Conservation (phyloP, 92 coral and sea anemone genomes). For the Actinernus sp. region DNA sequence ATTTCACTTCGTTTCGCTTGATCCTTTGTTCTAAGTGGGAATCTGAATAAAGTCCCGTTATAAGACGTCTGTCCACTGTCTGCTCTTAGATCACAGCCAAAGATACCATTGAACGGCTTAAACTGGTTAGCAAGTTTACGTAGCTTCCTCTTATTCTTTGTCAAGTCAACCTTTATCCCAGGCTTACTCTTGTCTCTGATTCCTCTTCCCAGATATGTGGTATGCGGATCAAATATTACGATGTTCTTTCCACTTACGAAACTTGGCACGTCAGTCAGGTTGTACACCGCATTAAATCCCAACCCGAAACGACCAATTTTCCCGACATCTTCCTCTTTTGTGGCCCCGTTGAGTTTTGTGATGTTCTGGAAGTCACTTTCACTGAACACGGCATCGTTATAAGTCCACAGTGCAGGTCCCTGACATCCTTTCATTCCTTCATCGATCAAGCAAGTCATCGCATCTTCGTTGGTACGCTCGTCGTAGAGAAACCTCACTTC, state of each 20-base stretch:
- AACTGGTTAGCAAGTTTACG: conserved; percentile 72
- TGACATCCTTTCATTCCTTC: conserved; percentile 86
- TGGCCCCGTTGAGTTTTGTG: conserved; percentile 83
- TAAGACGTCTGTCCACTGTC: conserved; percentile 39
- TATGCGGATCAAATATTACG: conserved; percentile 82
- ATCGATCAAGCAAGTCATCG: conserved; percentile 63
- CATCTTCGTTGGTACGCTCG: conserved; percentile 64
- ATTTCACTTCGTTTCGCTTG: conserved; percentile 79
- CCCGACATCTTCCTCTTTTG: conserved; percentile 74
- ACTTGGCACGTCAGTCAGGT: conserved; percentile 89
- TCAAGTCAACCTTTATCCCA: conserved; percentile 73
- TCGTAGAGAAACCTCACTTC: conserved; percentile 76
- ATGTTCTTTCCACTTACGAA: conserved; percentile 67
- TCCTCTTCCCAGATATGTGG: conserved; percentile 69
- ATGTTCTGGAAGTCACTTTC: conserved; percentile 89
- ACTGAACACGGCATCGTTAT: conserved; percentile 84
- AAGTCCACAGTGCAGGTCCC: conserved; percentile 92
- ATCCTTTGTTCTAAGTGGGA: conserved; percentile 76
- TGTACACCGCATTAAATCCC: conserved; percentile 89
- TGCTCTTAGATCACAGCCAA: conserved; percentile 77
- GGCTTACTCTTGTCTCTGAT: conserved; percentile 73
- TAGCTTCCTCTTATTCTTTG: conserved; percentile 39
- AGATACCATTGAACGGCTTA: conserved; percentile 82
- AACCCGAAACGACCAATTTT: conserved; percentile 93
- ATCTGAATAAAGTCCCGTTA: conserved; percentile 85